Percentiles rank a stretch among this genome's conserved stretches.
Evolutionary conservation across 2,888 invertebrate species (phyloP).

Genomic region (Cristatella mucedo): DNA sequence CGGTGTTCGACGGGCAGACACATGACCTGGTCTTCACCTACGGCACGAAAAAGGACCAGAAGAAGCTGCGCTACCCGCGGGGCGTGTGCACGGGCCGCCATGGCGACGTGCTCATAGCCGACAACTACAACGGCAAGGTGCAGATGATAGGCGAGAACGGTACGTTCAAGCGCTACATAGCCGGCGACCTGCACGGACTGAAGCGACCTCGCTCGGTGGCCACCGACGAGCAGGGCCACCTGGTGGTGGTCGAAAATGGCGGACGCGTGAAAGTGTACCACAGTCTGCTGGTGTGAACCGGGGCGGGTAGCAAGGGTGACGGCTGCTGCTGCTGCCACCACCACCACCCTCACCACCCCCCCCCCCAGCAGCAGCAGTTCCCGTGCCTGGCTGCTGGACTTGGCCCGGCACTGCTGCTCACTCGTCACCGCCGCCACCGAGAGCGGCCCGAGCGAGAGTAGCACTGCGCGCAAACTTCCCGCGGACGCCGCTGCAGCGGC

Average conservation of each 20-base stretch:
- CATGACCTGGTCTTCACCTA: conserved; percentile 7
- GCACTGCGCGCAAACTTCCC: too few species aligned
- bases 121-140: conserved; percentile 9
- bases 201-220: conserved; percentile 4
- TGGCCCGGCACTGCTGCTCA: too few species aligned
- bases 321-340: too few species aligned
- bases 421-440: too few species aligned
- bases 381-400: too few species aligned
- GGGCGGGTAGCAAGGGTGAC: too few species aligned
- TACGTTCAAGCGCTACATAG: conserved; percentile 1
- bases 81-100: background rate
- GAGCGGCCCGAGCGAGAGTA: too few species aligned
- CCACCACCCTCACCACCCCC: too few species aligned
- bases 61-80: conserved; percentile 3
- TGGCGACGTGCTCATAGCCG: conserved; percentile 4
- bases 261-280: conserved; percentile 4
- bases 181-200: conserved; percentile 5
- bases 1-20: conserved; percentile 5
- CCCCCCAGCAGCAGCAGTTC: too few species aligned
- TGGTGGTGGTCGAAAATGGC: conserved; percentile 1
- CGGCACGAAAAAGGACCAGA: conserved; percentile 3
- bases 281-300: conserved; percentile 1
- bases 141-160: conserved; percentile 5
- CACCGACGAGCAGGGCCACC: conserved; percentile 2
- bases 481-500: too few species aligned